Evolutionary conservation across 2,113 vertebrate genomes (phyloP).

Genomic region (Pelecanoides urinatrix): DNA sequence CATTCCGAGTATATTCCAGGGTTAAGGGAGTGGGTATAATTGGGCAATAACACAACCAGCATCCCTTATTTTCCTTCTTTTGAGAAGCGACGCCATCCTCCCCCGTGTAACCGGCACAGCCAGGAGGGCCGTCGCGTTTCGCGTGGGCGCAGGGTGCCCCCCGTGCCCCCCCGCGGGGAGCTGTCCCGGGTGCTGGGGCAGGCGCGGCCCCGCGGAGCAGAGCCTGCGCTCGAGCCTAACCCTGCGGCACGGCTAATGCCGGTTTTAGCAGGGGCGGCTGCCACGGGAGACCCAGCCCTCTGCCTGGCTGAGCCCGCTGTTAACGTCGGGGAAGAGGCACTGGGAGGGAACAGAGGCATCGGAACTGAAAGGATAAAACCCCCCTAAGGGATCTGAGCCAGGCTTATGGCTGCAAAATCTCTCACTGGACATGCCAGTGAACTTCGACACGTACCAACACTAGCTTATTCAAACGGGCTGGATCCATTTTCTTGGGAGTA

Average conservation of each 20-base stretch:
- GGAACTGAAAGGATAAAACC: background rate
- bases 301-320: background rate
- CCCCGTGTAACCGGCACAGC: no score
- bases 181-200: background rate
- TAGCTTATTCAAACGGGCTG: accelerated
- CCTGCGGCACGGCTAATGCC: accelerated
- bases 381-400: background rate
- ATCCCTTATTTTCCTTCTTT: background rate
- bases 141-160: no score
- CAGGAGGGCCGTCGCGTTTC: background rate
- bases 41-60: background rate
- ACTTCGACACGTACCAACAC: background rate
- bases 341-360: background rate
- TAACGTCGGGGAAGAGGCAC: background rate
- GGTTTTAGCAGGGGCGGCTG: background rate
- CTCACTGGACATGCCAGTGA: no score
- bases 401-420: background rate
- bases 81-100: background rate
- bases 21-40: background rate
- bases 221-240: background rate
- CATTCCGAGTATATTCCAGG: background rate
- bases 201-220: background rate
- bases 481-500: background rate
- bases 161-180: accelerated
- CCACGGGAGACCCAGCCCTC: accelerated